Conservation (phyloP, 2,113 vertebrate genomes). For the Tor tambroides region DNA sequence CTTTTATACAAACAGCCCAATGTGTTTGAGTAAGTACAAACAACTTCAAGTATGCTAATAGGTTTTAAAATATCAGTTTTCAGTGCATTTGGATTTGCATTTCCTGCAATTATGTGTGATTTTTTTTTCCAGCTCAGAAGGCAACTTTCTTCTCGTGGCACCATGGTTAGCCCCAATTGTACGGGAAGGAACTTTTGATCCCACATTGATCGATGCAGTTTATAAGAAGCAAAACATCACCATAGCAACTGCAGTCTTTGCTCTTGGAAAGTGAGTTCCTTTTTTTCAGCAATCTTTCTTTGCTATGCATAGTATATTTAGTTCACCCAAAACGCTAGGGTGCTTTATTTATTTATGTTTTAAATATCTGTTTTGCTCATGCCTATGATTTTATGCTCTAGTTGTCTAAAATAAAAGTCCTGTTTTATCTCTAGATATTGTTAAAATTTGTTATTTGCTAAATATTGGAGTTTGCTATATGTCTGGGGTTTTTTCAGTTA, state of each 20-base stretch:
- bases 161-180: slow-evolving; percentile 78
- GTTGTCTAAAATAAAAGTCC: no score
- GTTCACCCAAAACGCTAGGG: neutral
- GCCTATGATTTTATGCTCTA: no score
- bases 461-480: no score
- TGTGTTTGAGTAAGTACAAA: neutral
- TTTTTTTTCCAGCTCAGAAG: neutral
- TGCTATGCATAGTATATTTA: neutral
- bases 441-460: no score
- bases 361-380: no score
- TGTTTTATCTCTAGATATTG: no score
- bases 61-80: neutral
- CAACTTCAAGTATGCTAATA: neutral
- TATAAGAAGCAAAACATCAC: slow-evolving; percentile 68
- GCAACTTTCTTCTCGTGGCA: neutral
- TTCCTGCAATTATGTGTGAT: neutral
- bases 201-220: slow-evolving; percentile 61
- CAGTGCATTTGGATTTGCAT: neutral
- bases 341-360: no score
- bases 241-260: slow-evolving; percentile 76
- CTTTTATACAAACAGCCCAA: neutral
- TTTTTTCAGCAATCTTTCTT: neutral
- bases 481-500: no score
- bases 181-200: slow-evolving; percentile 77
- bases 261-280: slow-evolving; percentile 76